Percentiles rank a stretch among this genome's conserved stretches.
phyloP scores from a whole-genome alignment of 2,888 invertebrate genomes.

The Oxycera nigricornis region DNA sequence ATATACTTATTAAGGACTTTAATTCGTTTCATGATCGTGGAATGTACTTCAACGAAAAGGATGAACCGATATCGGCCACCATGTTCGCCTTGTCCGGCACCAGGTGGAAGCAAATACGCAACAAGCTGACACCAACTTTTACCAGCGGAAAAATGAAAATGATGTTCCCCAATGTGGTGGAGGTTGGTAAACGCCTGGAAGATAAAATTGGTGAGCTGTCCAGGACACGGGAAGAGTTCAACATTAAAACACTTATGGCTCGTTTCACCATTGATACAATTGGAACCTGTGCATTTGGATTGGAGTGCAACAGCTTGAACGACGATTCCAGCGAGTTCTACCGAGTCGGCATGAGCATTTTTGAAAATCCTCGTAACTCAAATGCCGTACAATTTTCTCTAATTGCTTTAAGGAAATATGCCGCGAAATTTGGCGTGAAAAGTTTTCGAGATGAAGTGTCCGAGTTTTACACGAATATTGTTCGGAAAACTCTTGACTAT shows the following conservation, averaged over 20 bases:
- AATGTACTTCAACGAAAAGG: constrained; percentile 33
- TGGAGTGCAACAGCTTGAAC: background rate
- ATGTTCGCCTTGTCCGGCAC: constrained; percentile 26
- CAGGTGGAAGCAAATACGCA: constrained; percentile 34
- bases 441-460: constrained; percentile 49
- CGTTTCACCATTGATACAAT: background rate
- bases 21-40: constrained; percentile 38
- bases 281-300: background rate
- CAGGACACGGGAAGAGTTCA: background rate
- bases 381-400: background rate
- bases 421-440: background rate
- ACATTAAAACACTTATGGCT: background rate
- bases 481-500: constrained; percentile 63
- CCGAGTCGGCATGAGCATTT: background rate
- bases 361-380: background rate
- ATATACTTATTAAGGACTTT: constrained; percentile 40
- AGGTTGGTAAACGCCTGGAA: constrained; percentile 46
- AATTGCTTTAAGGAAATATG: background rate
- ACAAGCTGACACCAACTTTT: constrained; percentile 36
- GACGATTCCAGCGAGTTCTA: background rate
- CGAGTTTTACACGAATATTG: constrained; percentile 63
- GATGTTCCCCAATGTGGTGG: constrained; percentile 29
- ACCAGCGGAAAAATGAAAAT: constrained; percentile 40
- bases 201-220: background rate
- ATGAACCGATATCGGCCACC: constrained; percentile 37